Evolutionary conservation across 2,888 invertebrate genomes (phyloP), one percentile per base, ranked within the genome.

Genomic region (Zygaena filipendulae): DNA sequence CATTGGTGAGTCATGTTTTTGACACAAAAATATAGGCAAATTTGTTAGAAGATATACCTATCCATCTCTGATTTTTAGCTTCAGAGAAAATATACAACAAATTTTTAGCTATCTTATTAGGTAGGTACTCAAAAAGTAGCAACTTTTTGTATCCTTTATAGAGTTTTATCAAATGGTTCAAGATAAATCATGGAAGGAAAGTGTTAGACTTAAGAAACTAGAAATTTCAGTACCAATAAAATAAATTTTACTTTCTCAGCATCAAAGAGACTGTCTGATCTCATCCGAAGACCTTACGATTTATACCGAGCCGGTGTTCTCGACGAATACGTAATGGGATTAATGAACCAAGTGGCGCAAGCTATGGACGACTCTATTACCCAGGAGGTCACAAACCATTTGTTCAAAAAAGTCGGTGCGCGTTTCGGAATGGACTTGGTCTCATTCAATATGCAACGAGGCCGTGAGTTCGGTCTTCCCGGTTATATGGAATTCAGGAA

Each of bases 361-460:
- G 93, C 94, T 53, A 94, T 95, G 92, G 95, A 95, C 59, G 94
- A 95, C 60, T 94, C 93, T 1, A 92, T 95, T 41, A 95, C 95
- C 0, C 87, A 87, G 49, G 86, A 94, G 83, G 93, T 95, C 2
- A 95, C 95, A 19, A 95, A 95, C 70, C 93, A 94, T 67, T 75
- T 95, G 30, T 95, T 95, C 74, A 94, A 94, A 69, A 91, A 91
- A 63, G 86, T 86, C 20, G 85, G 86, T 21, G 84, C 85, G 3
- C 59, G 88, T 31, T 91, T 90, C 52, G 95, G 95, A 41, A 87
- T 95, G 86, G 95, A 95, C 64, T 77, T 95, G 51, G 94, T 94
- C 9, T 91, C 95, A 6, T 91, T 95, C 59, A 95, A 95, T 62
- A 92, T 95, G 90, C 93, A 94, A 66, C 84, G 95, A 55, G 95